Conservation (phyloP, 2,113 vertebrate species). For the Etia nguti region DNA sequence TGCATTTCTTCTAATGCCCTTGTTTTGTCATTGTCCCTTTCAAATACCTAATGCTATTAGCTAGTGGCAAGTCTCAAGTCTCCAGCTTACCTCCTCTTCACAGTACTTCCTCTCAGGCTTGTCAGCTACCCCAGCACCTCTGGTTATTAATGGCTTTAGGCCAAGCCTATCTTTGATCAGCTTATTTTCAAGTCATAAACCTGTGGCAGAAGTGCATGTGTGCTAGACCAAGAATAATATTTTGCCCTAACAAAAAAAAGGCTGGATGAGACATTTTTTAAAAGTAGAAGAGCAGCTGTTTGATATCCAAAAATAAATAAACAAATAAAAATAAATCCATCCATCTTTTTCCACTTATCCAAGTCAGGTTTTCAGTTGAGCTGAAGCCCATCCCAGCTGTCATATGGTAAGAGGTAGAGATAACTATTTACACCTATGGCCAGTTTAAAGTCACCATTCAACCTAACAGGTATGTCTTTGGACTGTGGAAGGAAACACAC, state of each 20-base stretch:
- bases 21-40: conserved; percentile 24
- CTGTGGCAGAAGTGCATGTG: not conserved
- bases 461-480: not conserved
- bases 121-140: conserved; percentile 6
- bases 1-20: not conserved
- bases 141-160: not conserved
- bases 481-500: not conserved
- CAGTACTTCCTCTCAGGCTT: not conserved
- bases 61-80: not conserved
- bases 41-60: conserved; percentile 41
- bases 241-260: not conserved
- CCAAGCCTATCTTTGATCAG: not conserved
- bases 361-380: not conserved
- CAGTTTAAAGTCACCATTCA: not conserved
- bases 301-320: not conserved
- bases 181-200: not conserved
- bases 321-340: not conserved
- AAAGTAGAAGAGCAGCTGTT: not conserved
- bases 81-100: conserved; percentile 1
- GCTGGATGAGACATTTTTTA: not conserved
- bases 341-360: not conserved
- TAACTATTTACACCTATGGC: accelerated
- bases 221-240: not conserved
- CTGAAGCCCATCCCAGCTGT: not conserved
- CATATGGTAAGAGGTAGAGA: not conserved